Percentiles rank a stretch among this genome's conserved stretches.
Conservation (phyloP, 1,140 invertebrate genomes). For the Brevipalpus yothersi region DNA sequence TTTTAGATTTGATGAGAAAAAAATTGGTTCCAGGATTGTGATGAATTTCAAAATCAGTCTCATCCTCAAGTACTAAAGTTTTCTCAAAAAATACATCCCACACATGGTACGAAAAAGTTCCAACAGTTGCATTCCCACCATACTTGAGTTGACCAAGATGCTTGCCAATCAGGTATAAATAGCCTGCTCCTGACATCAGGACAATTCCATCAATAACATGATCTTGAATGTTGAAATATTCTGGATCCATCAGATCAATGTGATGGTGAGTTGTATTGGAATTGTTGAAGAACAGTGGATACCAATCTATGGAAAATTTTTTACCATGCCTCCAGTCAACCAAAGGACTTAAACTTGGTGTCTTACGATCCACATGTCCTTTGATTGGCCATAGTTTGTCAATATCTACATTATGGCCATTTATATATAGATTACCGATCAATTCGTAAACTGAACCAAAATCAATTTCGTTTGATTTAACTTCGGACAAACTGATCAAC, state of each 20-base stretch:
- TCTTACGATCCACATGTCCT: conserved; percentile 16
- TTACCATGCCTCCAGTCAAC: conserved; percentile 26
- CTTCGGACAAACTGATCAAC: no score
- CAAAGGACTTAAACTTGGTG: conserved; percentile 22
- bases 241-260: conserved; percentile 9
- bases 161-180: conserved; percentile 21
- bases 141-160: not conserved
- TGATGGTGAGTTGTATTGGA: conserved; percentile 4
- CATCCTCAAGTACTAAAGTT: not conserved
- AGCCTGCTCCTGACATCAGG: conserved; percentile 29
- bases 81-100: not conserved
- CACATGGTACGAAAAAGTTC: not conserved
- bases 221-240: conserved; percentile 22
- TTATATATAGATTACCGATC: conserved; percentile 21
- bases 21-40: not conserved
- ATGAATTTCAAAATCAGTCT: not conserved
- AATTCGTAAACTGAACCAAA: not conserved
- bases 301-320: conserved; percentile 9
- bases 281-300: conserved; percentile 6
- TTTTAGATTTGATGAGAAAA: not conserved
- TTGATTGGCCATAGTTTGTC: conserved; percentile 18
- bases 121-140: not conserved
- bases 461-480: no score
- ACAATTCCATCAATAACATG: conserved; percentile 29
- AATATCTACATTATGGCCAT: conserved; percentile 22